phyloP scores from a whole-genome alignment of 2,113 vertebrate species.

The Vulpes lagopus region DNA sequence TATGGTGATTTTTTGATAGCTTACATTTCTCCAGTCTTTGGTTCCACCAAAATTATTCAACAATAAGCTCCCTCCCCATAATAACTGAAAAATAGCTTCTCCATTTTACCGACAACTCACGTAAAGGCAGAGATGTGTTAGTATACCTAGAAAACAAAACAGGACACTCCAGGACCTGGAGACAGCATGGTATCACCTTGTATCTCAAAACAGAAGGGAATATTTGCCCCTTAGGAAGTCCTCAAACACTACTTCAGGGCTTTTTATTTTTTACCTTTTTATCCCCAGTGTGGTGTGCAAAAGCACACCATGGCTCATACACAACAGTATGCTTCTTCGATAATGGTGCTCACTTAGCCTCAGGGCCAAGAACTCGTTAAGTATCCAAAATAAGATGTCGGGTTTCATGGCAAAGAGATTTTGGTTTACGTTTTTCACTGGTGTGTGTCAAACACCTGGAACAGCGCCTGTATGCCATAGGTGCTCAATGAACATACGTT shows the following conservation, averaged over 20 bases:
- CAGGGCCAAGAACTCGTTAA: not conserved
- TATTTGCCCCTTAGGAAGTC: not conserved
- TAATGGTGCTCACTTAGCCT: not conserved
- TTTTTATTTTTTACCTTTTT: not conserved
- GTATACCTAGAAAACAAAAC: not conserved
- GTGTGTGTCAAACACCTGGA: not conserved
- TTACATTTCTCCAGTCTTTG: constrained; percentile 11
- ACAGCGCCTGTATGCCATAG: not conserved
- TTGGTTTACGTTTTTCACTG: not conserved
- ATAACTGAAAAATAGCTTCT: not conserved
- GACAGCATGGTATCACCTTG: not conserved
- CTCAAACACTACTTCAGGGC: not conserved
- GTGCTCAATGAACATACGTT: not conserved
- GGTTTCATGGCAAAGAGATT: not conserved
- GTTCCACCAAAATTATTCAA: constrained; percentile 19
- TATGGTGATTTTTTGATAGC: not conserved
- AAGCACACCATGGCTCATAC: not conserved
- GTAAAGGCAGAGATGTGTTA: not conserved
- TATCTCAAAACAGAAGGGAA: not conserved
- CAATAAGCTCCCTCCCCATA: not conserved
- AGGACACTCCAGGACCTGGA: not conserved
- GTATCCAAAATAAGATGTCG: not conserved
- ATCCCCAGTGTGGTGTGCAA: not conserved
- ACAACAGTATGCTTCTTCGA: not conserved
- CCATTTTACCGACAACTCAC: not conserved